These are phyloP conservation scores for Papilio protenor DNA, from an alignment of 2,888 invertebrate species.

Conservation along the genomic window DNA sequence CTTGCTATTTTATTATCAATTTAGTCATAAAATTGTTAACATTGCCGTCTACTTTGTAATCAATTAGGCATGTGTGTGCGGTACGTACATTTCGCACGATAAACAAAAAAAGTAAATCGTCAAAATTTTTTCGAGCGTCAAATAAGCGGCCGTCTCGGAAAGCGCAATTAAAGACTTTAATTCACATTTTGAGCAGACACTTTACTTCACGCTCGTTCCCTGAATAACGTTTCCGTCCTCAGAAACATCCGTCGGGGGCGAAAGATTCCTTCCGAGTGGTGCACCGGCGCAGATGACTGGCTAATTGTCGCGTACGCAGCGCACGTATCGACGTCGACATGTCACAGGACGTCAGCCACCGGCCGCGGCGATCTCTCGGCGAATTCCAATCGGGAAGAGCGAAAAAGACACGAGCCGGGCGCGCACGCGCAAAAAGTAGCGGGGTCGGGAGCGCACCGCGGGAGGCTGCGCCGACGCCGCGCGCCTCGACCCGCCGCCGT, in stretches of 20 bases:
- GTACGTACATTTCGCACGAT: conserved; percentile 20
- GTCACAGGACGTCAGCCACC: conserved; percentile 84
- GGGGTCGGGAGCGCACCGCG: conserved; percentile 72
- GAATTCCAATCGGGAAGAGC: conserved; percentile 83
- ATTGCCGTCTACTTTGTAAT: background rate
- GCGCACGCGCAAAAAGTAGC: conserved; percentile 78
- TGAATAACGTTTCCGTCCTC: conserved; percentile 71
- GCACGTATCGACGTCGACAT: conserved; percentile 79
- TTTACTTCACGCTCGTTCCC: conserved; percentile 74
- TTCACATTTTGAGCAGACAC: conserved; percentile 65
- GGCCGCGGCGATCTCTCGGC: conserved; percentile 81
- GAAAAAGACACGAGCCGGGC: conserved; percentile 83
- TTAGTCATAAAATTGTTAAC: background rate
- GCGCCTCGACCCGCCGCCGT: conserved; percentile 53
- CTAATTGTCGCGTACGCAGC: conserved; percentile 80
- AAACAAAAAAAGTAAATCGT: conserved; percentile 27
- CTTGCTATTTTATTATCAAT: background rate
- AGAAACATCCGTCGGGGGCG: conserved; percentile 61
- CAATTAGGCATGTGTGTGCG: background rate
- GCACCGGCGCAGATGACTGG: conserved; percentile 68
- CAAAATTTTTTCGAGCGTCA: conserved; percentile 22
- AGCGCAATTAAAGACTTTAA: conserved; percentile 67
- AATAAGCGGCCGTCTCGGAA: conserved; percentile 47
- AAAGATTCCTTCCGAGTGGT: conserved; percentile 64
- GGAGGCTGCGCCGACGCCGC: conserved; percentile 62